A percentile compares a stretch with the other conserved stretches of the same genome.
These are phyloP conservation scores for Orius insidiosus DNA, from an alignment of 1,140 invertebrate genomes.

Conservation along the genomic window DNA sequence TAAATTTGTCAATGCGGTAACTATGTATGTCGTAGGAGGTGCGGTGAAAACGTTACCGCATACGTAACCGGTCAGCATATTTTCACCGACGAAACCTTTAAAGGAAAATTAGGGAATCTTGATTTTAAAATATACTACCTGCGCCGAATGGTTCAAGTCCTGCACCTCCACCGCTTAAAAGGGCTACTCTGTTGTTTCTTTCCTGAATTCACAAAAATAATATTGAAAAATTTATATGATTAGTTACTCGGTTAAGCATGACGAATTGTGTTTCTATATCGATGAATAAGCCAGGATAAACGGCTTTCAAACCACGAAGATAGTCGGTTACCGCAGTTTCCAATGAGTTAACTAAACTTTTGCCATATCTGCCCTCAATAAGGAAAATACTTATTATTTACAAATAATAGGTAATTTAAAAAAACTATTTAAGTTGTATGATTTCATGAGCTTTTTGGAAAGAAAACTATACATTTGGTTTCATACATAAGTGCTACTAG, in stretches of 20 bases:
- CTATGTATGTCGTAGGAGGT: conserved; percentile 49
- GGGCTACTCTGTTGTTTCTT: conserved; percentile 38
- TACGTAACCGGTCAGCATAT: conserved; percentile 58
- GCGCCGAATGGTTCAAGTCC: conserved; percentile 71
- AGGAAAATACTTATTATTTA: too few species aligned
- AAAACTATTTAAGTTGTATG: too few species aligned
- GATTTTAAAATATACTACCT: too few species aligned
- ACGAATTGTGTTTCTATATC: conserved; percentile 41
- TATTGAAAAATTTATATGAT: conserved; percentile 10
- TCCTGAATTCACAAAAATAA: conserved; percentile 32
- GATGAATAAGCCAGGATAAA: conserved; percentile 40
- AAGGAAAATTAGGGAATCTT: conserved; percentile 12
- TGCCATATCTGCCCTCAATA: background rate
- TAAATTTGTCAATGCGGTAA: conserved; percentile 42
- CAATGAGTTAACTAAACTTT: conserved; percentile 42
- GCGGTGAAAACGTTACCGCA: conserved; percentile 63
- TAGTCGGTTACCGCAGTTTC: conserved; percentile 48
- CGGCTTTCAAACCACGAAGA: conserved; percentile 40
- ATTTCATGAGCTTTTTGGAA: too few species aligned
- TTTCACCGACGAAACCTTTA: conserved; percentile 56
- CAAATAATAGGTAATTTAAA: too few species aligned
- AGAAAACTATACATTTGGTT: too few species aligned
- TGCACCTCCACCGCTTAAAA: conserved; percentile 67
- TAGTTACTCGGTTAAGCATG: conserved; percentile 26
- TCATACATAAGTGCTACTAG: too few species aligned